Conservation (phyloP, 2,113 vertebrate genomes). For the Puma concolor region DNA sequence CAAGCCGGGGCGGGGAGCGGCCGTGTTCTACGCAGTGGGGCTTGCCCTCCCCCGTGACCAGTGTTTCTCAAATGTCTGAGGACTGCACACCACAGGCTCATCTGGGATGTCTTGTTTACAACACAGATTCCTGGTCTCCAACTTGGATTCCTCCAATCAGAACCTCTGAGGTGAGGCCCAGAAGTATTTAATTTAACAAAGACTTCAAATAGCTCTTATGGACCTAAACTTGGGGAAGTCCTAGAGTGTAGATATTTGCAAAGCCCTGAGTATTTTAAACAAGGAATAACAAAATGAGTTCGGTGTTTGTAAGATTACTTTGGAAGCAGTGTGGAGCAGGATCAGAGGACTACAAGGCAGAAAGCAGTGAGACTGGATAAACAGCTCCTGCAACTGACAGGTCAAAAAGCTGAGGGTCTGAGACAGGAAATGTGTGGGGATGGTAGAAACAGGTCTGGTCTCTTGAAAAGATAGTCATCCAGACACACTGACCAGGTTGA, state of each 20-base stretch:
- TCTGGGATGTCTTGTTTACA: background rate
- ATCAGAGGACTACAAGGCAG: background rate
- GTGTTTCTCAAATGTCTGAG: background rate
- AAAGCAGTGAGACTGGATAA: background rate
- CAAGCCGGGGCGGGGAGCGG: background rate
- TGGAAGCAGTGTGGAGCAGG: background rate
- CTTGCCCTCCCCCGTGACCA: background rate
- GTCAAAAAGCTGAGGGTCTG: background rate
- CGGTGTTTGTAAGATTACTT: background rate
- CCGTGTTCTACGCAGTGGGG: background rate
- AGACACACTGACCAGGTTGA: background rate
- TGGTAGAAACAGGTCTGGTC: background rate
- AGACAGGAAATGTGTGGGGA: background rate
- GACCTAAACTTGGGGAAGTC: background rate
- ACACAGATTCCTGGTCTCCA: background rate
- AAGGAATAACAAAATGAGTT: background rate
- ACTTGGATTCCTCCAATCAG: background rate
- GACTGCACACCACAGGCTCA: background rate
- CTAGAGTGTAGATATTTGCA: background rate
- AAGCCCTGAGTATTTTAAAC: background rate
- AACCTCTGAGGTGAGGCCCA: background rate
- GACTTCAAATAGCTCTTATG: background rate
- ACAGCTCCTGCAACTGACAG: background rate
- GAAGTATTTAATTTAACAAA: conserved; percentile 1
- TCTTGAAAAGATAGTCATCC: background rate